These are phyloP conservation scores for Herpailurus yagouaroundi DNA, from an alignment of 2,113 vertebrate genomes.

Conservation along the genomic window DNA sequence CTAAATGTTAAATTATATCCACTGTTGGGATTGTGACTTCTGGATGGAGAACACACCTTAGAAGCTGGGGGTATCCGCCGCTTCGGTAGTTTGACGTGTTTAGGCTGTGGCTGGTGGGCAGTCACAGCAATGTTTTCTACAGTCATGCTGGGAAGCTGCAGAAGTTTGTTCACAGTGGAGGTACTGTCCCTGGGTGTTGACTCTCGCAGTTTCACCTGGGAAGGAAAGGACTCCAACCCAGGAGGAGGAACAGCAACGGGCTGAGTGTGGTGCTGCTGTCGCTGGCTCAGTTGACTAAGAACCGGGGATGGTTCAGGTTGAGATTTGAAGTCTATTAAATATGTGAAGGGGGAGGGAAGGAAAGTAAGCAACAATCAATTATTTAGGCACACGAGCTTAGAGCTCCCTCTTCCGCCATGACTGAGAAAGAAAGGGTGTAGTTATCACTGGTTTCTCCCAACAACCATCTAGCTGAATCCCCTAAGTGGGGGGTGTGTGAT, in stretches of 20 bases:
- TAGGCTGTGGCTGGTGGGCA: slow-evolving; percentile 87
- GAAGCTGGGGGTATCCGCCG: slow-evolving; percentile 91
- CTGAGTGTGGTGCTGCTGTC: slow-evolving; percentile 89
- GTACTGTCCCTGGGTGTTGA: slow-evolving; percentile 82
- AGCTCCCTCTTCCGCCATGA: neutral
- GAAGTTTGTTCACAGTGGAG: slow-evolving; percentile 86
- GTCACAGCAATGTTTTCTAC: slow-evolving; percentile 83
- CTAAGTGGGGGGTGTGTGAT: neutral
- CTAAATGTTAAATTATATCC: slow-evolving; percentile 7
- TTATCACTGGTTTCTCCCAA: neutral
- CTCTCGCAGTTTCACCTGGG: slow-evolving; percentile 85
- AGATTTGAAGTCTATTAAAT: slow-evolving; percentile 91
- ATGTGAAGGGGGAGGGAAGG: neutral
- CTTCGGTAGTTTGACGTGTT: slow-evolving; percentile 92
- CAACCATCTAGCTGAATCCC: neutral
- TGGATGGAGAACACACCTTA: slow-evolving; percentile 86
- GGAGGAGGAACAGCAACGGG: slow-evolving; percentile 81
- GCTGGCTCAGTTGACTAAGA: slow-evolving; percentile 94
- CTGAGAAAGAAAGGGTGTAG: neutral
- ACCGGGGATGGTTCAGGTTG: slow-evolving; percentile 97
- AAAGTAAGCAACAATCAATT: neutral
- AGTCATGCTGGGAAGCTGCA: slow-evolving; percentile 84
- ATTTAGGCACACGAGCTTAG: neutral
- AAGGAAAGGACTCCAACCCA: slow-evolving; percentile 89
- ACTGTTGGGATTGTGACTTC: neutral